Evolutionary conservation across 2,113 vertebrate genomes (phyloP).

Genomic region (Scatophagus argus): DNA sequence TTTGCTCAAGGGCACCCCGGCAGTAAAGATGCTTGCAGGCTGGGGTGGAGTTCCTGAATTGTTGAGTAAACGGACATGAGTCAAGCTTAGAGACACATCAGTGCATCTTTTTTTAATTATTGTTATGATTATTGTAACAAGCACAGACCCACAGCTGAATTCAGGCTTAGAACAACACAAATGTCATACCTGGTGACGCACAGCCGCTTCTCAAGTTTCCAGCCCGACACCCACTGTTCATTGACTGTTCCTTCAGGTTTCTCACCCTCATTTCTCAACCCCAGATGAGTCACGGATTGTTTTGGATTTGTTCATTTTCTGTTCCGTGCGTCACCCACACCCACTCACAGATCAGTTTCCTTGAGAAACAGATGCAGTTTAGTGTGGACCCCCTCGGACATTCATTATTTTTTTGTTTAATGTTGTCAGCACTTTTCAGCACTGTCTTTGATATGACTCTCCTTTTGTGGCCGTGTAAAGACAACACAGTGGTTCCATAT

Average conservation of each 20-base stretch:
- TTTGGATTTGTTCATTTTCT: constrained; percentile 24
- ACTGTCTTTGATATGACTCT: neutral
- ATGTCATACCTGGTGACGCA: constrained; percentile 56
- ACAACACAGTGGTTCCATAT: neutral
- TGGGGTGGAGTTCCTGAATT: constrained; percentile 42
- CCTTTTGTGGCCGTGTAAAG: constrained; percentile 19
- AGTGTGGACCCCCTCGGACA: neutral
- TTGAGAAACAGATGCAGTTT: constrained; percentile 25
- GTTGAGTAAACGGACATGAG: neutral
- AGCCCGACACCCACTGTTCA: constrained; percentile 45
- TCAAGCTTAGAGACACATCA: neutral
- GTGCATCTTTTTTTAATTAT: neutral
- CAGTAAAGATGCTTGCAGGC: constrained; percentile 2
- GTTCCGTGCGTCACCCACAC: constrained; percentile 31
- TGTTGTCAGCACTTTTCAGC: neutral
- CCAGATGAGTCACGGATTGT: constrained; percentile 66
- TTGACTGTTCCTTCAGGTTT: constrained; percentile 15
- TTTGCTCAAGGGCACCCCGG: constrained; percentile 23
- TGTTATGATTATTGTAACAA: constrained; percentile 12
- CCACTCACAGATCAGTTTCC: constrained; percentile 15
- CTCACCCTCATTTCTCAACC: constrained; percentile 46
- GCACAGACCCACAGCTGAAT: constrained; percentile 30
- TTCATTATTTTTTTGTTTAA: neutral
- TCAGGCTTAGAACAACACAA: constrained; percentile 23
- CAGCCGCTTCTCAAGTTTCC: constrained; percentile 53